Evolutionary conservation across 1,140 invertebrate species (phyloP).

Genomic region (Eupristina koningsbergeri): DNA sequence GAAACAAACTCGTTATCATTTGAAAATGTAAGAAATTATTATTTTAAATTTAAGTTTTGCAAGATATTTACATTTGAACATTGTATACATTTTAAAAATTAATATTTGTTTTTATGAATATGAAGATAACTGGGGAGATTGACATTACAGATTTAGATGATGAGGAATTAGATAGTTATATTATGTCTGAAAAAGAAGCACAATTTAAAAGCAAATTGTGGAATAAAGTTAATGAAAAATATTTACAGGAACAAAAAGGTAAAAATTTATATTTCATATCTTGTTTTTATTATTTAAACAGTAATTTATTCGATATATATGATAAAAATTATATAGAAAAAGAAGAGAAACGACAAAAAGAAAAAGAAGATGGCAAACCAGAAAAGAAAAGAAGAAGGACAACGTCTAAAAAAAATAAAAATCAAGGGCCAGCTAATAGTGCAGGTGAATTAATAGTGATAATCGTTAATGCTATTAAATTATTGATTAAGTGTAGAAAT

Average conservation of each 20-base stretch:
- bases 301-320: not conserved
- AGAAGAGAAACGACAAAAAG: slow-evolving; percentile 83
- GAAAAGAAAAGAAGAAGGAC: slow-evolving; percentile 82
- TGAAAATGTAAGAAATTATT: slow-evolving; percentile 60
- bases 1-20: slow-evolving; percentile 55
- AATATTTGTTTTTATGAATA: slow-evolving; percentile 12
- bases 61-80: not conserved
- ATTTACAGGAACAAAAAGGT: slow-evolving; percentile 87
- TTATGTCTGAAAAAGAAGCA: slow-evolving; percentile 87
- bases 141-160: slow-evolving; percentile 88
- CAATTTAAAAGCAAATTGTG: slow-evolving; percentile 86
- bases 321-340: slow-evolving; percentile 75
- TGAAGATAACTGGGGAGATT: slow-evolving; percentile 77
- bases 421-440: slow-evolving; percentile 80
- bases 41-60: not conserved
- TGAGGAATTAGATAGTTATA: slow-evolving; percentile 89
- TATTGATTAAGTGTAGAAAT: not conserved
- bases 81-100: slow-evolving; percentile 23
- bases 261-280: slow-evolving; percentile 50
- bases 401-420: slow-evolving; percentile 77
- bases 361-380: slow-evolving; percentile 85
- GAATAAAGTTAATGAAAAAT: slow-evolving; percentile 88
- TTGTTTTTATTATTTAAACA: not conserved
- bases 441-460: slow-evolving; percentile 74
- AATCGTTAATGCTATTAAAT: not conserved